Evolutionary conservation across 2,113 vertebrate species (phyloP).

Genomic region (Prinia subflava): DNA sequence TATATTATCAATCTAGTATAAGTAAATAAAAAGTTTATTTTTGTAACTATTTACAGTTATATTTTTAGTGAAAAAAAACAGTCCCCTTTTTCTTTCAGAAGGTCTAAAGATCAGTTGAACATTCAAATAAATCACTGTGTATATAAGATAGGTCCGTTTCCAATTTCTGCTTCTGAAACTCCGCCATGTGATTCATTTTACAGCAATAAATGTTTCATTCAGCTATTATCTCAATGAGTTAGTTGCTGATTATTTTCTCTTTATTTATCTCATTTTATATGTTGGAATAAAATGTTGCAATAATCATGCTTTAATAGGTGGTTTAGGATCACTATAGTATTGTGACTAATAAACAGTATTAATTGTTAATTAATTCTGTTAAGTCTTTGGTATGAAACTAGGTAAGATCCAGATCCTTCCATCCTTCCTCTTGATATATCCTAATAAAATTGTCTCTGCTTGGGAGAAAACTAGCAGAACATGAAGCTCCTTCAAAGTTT

Average conservation of each 20-base stretch:
- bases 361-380: background rate
- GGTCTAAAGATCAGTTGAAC: background rate
- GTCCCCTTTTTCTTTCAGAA: background rate
- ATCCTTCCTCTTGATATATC: background rate
- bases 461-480: background rate
- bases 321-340: background rate
- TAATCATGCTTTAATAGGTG: background rate
- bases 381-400: background rate
- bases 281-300: background rate
- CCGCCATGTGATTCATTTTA: background rate
- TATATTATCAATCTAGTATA: background rate
- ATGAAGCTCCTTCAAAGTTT: background rate
- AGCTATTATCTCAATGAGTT: background rate
- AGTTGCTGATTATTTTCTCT: background rate
- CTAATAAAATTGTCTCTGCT: background rate
- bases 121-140: background rate
- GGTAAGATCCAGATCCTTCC: background rate
- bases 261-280: background rate
- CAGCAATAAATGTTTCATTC: background rate
- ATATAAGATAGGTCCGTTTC: background rate
- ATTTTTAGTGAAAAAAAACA: background rate
- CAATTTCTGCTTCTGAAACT: background rate
- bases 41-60: background rate
- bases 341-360: too few species aligned
- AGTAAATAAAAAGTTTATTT: background rate